These are phyloP conservation scores for Cantharis rufa DNA, from an alignment of 2,888 invertebrate genomes.

Conservation along the genomic window DNA sequence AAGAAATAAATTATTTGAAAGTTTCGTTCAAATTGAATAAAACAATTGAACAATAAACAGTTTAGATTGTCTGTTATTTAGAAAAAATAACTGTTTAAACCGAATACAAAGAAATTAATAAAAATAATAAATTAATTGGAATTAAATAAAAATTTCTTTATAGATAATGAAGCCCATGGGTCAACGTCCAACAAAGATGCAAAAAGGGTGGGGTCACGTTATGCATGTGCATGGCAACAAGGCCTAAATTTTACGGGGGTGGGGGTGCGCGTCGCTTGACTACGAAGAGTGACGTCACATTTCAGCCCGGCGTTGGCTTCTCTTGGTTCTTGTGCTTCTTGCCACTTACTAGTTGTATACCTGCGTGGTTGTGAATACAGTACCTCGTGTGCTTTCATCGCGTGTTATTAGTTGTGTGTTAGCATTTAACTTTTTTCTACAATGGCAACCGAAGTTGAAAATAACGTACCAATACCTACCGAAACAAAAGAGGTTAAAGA, in stretches of 20 bases:
- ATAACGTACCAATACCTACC: constrained; percentile 64
- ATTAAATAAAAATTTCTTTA: neutral
- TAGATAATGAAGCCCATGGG: constrained; percentile 26
- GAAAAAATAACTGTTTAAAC: neutral
- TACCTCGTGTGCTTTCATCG: constrained; percentile 29
- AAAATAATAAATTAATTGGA: constrained; percentile 1
- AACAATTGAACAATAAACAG: neutral
- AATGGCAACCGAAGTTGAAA: constrained; percentile 80
- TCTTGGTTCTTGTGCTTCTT: constrained; percentile 28
- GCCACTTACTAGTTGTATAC: constrained; percentile 33
- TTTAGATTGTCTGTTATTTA: neutral
- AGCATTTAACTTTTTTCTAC: constrained; percentile 37
- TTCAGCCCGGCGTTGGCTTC: constrained; percentile 32
- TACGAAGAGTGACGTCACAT: constrained; percentile 35
- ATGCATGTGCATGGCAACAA: constrained; percentile 50
- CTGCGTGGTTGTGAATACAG: constrained; percentile 31
- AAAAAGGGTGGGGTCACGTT: constrained; percentile 30
- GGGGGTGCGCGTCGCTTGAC: constrained; percentile 43
- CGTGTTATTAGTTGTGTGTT: constrained; percentile 35
- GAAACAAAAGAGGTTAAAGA: constrained; percentile 62
- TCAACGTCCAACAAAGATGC: constrained; percentile 28
- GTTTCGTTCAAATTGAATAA: neutral
- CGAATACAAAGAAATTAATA: neutral
- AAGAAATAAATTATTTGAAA: neutral
- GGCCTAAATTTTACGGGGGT: constrained; percentile 38